Conservation (phyloP, 2,888 invertebrate species). For the Syritta pipiens region DNA sequence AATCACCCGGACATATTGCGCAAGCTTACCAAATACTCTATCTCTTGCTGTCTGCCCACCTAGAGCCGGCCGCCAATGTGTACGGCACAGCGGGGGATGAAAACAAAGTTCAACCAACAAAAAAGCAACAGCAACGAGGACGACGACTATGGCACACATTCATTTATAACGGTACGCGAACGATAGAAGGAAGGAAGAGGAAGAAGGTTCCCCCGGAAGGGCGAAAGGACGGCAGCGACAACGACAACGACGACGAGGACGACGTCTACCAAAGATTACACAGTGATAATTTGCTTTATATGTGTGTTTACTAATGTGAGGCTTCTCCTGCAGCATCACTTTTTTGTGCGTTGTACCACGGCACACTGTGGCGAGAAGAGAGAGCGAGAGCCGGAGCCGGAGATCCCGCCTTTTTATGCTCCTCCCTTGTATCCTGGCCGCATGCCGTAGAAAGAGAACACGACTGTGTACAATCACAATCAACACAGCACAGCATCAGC, state of each 20-base stretch:
- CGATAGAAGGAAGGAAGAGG: constrained; percentile 18
- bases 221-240: constrained; percentile 54
- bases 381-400: constrained; percentile 40
- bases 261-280: constrained; percentile 59
- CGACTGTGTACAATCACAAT: constrained; percentile 33
- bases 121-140: constrained; percentile 59
- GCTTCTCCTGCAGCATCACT: constrained; percentile 70
- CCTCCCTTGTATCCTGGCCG: constrained; percentile 71
- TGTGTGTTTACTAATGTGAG: constrained; percentile 69
- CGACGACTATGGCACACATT: constrained; percentile 45
- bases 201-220: constrained; percentile 33
- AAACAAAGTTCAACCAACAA: constrained; percentile 69
- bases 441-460: constrained; percentile 41
- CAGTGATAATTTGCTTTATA: constrained; percentile 69
- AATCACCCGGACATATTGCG: constrained; percentile 67
- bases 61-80: constrained; percentile 62
- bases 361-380: not conserved
- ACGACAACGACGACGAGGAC: not conserved
- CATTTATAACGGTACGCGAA: constrained; percentile 47
- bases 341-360: constrained; percentile 46
- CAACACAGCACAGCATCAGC: constrained; percentile 36
- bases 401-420: constrained; percentile 76
- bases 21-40: constrained; percentile 69
- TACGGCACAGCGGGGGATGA: constrained; percentile 68
- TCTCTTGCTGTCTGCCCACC: constrained; percentile 68